Evolutionary conservation across 2,113 vertebrate genomes (phyloP).

Genomic region (Chamaetylas fuelleborni): DNA sequence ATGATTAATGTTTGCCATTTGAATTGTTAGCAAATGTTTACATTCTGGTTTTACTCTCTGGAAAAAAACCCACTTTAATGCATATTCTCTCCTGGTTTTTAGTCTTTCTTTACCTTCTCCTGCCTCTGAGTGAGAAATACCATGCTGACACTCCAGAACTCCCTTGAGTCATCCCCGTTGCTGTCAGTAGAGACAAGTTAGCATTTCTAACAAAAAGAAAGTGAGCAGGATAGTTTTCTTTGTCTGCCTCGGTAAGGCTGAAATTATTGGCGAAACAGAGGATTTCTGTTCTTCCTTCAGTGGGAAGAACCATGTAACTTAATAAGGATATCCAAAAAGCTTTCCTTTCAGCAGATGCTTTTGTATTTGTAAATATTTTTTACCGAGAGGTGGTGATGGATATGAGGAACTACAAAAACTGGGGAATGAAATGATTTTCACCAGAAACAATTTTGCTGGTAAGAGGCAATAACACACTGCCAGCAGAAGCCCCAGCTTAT

Average conservation of each 20-base stretch:
- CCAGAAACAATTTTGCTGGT: not conserved
- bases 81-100: not conserved
- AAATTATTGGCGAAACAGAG: not conserved
- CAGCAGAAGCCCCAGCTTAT: not conserved
- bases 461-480: not conserved
- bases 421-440: not conserved
- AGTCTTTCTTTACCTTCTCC: not conserved
- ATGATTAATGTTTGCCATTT: not conserved
- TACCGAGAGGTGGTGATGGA: not conserved
- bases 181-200: not conserved
- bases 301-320: not conserved
- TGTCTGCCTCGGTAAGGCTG: not conserved
- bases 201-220: not conserved
- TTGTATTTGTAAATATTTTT: not conserved
- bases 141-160: not conserved
- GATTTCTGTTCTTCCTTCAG: not conserved
- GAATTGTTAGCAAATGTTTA: not conserved
- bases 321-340: not conserved
- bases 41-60: not conserved
- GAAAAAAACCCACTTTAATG: not conserved
- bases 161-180: not conserved
- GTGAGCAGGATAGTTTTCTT: not conserved
- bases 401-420: not conserved
- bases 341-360: not conserved
- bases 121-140: not conserved